Evolutionary conservation across 2,113 vertebrate species (phyloP).

Genomic region (Serilophus lunatus): DNA sequence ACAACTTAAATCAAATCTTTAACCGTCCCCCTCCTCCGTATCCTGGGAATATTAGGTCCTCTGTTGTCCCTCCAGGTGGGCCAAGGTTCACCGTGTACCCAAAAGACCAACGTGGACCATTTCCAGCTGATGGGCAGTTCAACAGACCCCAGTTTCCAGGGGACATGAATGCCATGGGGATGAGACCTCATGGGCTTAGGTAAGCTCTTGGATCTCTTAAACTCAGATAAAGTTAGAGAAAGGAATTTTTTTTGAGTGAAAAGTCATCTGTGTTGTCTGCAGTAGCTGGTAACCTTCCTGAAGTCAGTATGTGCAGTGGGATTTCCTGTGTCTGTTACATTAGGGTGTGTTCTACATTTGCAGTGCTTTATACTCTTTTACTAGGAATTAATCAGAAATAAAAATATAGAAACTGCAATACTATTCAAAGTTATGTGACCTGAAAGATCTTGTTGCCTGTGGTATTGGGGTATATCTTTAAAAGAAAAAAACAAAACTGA

Average conservation of each 20-base stretch:
- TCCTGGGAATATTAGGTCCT: conserved; percentile 80
- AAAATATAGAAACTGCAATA: not conserved
- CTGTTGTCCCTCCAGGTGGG: conserved; percentile 67
- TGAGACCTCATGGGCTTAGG: conserved; percentile 82
- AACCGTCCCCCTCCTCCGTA: conserved; percentile 92
- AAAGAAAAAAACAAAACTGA: not conserved
- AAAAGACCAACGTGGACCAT: conserved; percentile 81
- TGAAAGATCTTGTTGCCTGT: not conserved
- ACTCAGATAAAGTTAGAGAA: not conserved
- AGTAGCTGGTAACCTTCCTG: not conserved
- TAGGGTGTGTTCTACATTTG: not conserved
- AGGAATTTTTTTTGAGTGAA: not conserved
- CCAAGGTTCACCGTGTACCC: conserved; percentile 76
- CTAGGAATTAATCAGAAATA: not conserved
- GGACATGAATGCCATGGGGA: conserved; percentile 74
- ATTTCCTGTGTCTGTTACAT: not conserved
- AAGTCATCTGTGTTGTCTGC: not conserved
- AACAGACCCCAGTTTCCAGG: conserved; percentile 78
- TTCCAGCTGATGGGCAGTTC: conserved; percentile 74
- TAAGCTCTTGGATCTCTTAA: conserved; percentile 40
- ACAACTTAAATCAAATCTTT: conserved; percentile 77
- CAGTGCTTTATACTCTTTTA: not conserved
- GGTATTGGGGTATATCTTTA: not conserved
- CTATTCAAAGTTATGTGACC: not conserved
- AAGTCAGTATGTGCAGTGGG: not conserved